Percentiles rank a stretch among this genome's conserved stretches.
Conservation (phyloP, 1,140 invertebrate genomes). For the Drosophila pseudoananassae region DNA sequence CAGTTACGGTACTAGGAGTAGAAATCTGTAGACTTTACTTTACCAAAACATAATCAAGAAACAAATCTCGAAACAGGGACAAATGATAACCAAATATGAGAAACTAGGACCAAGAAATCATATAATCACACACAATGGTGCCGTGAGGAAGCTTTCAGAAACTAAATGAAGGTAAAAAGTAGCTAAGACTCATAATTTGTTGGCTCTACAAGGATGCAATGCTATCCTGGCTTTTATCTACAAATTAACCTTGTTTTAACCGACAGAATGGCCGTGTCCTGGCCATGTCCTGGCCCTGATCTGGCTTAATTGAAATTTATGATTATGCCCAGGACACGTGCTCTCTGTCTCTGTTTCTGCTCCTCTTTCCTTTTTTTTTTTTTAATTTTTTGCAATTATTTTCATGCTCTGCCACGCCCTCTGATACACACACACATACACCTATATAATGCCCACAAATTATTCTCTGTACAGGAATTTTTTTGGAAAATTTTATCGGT, state of each 20-base stretch:
- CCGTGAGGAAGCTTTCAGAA: conserved; percentile 1
- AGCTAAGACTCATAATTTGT: conserved; percentile 48
- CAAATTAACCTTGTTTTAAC: conserved; percentile 61
- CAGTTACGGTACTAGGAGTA: conserved; percentile 43
- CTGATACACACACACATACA: conserved; percentile 9
- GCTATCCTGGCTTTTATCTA: conserved; percentile 45
- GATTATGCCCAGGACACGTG: conserved; percentile 47
- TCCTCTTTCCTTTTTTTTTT: conserved; percentile 6
- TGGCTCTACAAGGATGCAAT: conserved; percentile 9
- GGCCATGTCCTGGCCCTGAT: conserved; percentile 36
- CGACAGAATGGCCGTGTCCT: conserved; percentile 9
- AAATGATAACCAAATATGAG: not conserved
- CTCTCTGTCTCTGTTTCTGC: conserved; percentile 8
- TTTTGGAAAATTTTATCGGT: conserved; percentile 69
- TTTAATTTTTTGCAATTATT: conserved; percentile 74
- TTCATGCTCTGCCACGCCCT: conserved; percentile 59
- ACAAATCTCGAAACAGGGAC: not conserved
- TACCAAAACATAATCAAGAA: conserved; percentile 44
- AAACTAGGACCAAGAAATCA: conserved; percentile 1
- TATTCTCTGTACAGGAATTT: conserved; percentile 66
- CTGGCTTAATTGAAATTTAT: conserved; percentile 78
- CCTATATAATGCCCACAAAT: conserved; percentile 53
- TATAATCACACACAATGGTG: conserved; percentile 29
- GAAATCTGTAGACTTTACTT: conserved; percentile 48
- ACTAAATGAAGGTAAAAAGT: conserved; percentile 2